Conservation (phyloP, 1,140 invertebrate genomes). For the Drosophila fuyamai region DNA sequence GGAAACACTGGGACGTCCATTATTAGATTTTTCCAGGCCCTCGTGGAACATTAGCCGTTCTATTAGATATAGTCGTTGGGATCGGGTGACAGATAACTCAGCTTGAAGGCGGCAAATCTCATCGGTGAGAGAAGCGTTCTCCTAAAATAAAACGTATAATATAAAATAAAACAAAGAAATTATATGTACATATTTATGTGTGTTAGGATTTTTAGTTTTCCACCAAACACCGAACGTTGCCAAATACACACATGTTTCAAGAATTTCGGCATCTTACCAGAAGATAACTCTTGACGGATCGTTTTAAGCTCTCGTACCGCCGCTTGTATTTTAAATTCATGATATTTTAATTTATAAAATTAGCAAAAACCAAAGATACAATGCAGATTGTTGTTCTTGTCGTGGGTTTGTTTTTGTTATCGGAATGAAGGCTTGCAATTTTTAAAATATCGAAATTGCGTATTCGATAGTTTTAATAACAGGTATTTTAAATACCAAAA, state of each 20-base stretch:
- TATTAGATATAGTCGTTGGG: conserved; percentile 90
- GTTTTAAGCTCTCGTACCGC: conserved; percentile 27
- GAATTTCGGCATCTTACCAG: conserved; percentile 4
- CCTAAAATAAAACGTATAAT: conserved; percentile 85
- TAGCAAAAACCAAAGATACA: conserved; percentile 2
- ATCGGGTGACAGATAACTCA: conserved; percentile 89
- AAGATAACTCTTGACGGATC: conserved; percentile 24
- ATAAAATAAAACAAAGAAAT: background rate
- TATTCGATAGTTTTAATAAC: conserved; percentile 12
- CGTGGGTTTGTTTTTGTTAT: conserved; percentile 35
- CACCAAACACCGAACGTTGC: background rate
- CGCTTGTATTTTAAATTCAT: conserved; percentile 41
- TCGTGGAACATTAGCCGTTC: conserved; percentile 88
- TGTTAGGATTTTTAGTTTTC: background rate
- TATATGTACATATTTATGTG: background rate
- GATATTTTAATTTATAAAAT: conserved; percentile 34
- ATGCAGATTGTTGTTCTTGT: conserved; percentile 1
- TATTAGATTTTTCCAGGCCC: conserved; percentile 57
- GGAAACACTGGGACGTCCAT: conserved; percentile 14
- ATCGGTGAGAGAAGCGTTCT: conserved; percentile 92
- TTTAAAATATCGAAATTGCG: background rate
- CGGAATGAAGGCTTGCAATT: conserved; percentile 7
- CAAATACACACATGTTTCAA: too few species aligned
- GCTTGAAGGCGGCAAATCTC: conserved; percentile 91
- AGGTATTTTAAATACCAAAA: conserved; percentile 6